These are phyloP conservation scores for Cotesia typhae DNA, from an alignment of 1,140 invertebrate species.

Conservation along the genomic window DNA sequence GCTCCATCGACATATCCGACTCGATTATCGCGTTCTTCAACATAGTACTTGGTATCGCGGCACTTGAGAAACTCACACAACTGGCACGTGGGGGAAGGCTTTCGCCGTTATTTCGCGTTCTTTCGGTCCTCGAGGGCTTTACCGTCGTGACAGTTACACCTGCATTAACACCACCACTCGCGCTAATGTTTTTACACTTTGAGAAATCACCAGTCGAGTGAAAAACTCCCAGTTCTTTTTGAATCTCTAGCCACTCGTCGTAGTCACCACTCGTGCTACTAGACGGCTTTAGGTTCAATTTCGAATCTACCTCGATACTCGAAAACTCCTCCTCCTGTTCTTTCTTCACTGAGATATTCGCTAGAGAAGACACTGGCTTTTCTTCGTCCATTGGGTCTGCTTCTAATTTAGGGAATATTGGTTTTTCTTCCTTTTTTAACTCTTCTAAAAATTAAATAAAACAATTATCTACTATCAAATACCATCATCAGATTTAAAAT, in stretches of 20 bases:
- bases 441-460: conserved; percentile 50
- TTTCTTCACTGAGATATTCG: conserved; percentile 57
- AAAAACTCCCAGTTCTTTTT: conserved; percentile 72
- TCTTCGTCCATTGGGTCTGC: conserved; percentile 51
- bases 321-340: conserved; percentile 61
- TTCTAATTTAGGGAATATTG: conserved; percentile 61
- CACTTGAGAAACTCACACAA: conserved; percentile 41
- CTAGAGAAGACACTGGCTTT: conserved; percentile 44
- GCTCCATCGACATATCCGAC: conserved; percentile 37
- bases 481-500: background rate
- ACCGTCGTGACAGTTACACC: conserved; percentile 39
- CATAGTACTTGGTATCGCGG: conserved; percentile 36
- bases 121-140: conserved; percentile 48
- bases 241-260: conserved; percentile 76
- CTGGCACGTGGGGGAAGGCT: conserved; percentile 39
- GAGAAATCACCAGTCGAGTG: conserved; percentile 48
- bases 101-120: conserved; percentile 61
- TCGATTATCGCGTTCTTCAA: conserved; percentile 46
- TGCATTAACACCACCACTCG: conserved; percentile 40
- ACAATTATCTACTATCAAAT: background rate
- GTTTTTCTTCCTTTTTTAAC: conserved; percentile 61
- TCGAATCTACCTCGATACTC: conserved; percentile 55
- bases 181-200: conserved; percentile 52
- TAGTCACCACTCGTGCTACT: conserved; percentile 65
- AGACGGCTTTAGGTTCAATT: conserved; percentile 52